Evolutionary conservation across 2,797 vertebrate species (phyloP).

Genomic region (Lepidocolaptes lacrymiger): DNA sequence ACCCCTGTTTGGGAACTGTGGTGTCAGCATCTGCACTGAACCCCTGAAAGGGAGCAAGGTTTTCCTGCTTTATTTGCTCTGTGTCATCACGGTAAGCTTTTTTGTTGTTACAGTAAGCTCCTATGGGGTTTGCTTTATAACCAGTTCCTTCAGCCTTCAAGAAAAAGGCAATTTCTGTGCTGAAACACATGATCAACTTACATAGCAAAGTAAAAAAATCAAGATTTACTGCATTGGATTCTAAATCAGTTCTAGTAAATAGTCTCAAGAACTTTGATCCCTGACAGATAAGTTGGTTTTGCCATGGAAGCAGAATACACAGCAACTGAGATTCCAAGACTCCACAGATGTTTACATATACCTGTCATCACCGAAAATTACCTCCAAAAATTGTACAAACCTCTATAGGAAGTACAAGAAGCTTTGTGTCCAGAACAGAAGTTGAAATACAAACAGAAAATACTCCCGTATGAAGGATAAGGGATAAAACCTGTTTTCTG

Average conservation of each 20-base stretch:
- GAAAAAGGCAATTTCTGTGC: neutral
- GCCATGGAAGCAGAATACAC: neutral
- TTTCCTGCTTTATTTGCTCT: neutral
- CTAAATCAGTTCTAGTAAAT: neutral
- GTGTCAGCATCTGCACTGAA: neutral
- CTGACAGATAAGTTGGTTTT: neutral
- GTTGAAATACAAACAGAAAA: neutral
- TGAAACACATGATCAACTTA: neutral
- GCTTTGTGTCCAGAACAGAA: neutral
- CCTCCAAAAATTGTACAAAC: neutral
- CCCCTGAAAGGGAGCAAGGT: neutral
- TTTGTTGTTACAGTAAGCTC: constrained; percentile 4
- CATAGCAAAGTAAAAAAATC: neutral
- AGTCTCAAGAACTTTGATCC: neutral
- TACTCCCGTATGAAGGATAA: neutral
- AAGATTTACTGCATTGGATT: neutral
- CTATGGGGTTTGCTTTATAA: neutral
- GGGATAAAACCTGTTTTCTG: neutral
- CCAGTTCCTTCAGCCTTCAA: neutral
- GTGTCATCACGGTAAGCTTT: neutral
- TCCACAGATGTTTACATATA: neutral
- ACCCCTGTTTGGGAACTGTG: neutral
- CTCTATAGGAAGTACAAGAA: neutral
- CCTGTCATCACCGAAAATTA: neutral
- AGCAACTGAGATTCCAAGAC: neutral